Base-by-base conservation (phyloP, 2,113 vertebrate genomes). In the Hemicordylus capensis region DNA sequence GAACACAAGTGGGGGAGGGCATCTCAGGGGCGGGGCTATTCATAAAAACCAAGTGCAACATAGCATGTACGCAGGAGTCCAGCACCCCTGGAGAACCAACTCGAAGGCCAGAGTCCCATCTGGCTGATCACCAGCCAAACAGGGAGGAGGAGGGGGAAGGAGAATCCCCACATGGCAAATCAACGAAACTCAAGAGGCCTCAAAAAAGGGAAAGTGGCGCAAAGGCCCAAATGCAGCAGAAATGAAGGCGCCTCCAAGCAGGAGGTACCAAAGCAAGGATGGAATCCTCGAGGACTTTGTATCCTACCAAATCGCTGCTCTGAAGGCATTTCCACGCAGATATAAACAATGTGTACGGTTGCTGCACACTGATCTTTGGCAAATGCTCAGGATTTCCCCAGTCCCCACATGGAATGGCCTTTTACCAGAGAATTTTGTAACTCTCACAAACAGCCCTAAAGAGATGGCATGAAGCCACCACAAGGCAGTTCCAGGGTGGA, bases 31-130 rank as follows among this genome's bases (percentile, higher is more conserved):
- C n/a, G n/a, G n/a, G n/a, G n/a, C n/a, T n/a, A n/a, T n/a, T n/a
- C n/a, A n/a, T n/a, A n/a, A n/a, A n/a, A n/a, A n/a, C n/a, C n/a
- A n/a, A n/a, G n/a, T n/a, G n/a, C n/a, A n/a, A n/a, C n/a, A n/a
- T n/a, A 87, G 87, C 92, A 91, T 90, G 89, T 91, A 92, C 92
- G 93, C 74, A 94, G 90, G 76, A 85, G 90, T 48, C 85, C 91
- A 89, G 92, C 56, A n/a, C 89, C 92, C 92, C 6, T 75, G 74
- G 90, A 89, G 84, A 85, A 73, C 42, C 22, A 46, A 48, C 31
- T 51, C 15, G n/a, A 61, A n/a, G 56, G 81, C n/a, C 12, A 73
- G 80, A 72, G 48, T 12, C 66, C 67, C 74, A 82, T 20, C 87
- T 84, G 90, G 88, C 85, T 2, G 69, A 0, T 4, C 80, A 56